Evolutionary conservation across 2,797 vertebrate genomes (phyloP).

Genomic region (Otus scops): DNA sequence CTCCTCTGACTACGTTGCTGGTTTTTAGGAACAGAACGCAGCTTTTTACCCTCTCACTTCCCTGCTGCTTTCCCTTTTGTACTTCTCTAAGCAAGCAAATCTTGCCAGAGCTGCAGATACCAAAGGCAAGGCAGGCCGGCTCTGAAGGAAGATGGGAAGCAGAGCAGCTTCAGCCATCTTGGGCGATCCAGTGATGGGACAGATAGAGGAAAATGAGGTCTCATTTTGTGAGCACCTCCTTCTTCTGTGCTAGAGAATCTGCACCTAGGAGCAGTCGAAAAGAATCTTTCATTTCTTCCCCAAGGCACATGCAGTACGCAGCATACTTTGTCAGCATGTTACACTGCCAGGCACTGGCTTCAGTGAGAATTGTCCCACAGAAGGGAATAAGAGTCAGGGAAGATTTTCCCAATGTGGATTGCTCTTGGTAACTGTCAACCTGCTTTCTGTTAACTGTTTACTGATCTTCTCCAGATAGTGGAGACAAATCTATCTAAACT

Average conservation of each 20-base stretch:
- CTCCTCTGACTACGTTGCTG: conserved; percentile 1
- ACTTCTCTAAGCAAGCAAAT: neutral
- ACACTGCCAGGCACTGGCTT: neutral
- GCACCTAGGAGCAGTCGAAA: neutral
- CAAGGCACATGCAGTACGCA: rapidly evolving
- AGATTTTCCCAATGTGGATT: neutral
- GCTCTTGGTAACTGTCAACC: neutral
- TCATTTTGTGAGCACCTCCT: neutral
- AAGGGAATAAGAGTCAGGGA: neutral
- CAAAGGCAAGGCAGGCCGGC: neutral
- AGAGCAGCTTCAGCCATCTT: neutral
- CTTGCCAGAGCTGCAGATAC: neutral
- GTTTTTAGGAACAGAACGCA: conserved; percentile 2
- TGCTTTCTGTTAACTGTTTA: neutral
- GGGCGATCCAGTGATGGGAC: neutral
- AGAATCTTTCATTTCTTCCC: neutral
- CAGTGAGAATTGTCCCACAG: neutral
- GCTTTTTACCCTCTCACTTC: conserved; percentile 6
- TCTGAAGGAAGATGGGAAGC: neutral
- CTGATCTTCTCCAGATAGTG: neutral
- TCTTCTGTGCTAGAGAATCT: neutral
- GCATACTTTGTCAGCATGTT: neutral
- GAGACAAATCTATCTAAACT: neutral
- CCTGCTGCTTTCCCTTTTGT: neutral
- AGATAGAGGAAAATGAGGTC: neutral